A percentile compares a stretch with the other conserved stretches of the same genome.
These are phyloP conservation scores for Aphis gossypii DNA, from an alignment of 1,140 invertebrate genomes.

Conservation along the genomic window DNA sequence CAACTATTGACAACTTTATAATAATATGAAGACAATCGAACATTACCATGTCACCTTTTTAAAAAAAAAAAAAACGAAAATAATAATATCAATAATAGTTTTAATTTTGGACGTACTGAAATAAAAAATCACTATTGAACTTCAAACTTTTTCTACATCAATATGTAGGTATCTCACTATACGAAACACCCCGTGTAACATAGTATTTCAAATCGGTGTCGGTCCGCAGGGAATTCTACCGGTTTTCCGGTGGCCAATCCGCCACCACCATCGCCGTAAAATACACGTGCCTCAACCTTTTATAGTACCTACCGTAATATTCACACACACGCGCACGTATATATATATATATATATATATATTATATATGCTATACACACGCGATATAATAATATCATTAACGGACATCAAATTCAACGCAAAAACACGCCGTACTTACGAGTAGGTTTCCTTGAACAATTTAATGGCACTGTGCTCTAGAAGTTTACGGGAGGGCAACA, in stretches of 20 bases:
- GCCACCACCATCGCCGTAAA: background rate
- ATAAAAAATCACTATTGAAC: background rate
- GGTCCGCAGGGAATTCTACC: background rate
- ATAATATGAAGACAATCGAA: background rate
- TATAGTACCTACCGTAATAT: constrained; percentile 7
- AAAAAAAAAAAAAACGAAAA: background rate
- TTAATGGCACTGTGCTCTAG: background rate
- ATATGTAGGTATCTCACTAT: background rate
- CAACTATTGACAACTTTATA: background rate
- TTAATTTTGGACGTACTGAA: background rate
- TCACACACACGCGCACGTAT: background rate
- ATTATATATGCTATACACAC: background rate
- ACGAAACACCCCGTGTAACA: background rate
- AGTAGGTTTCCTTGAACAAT: background rate
- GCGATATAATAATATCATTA: constrained; percentile 13
- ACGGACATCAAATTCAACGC: background rate
- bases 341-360: no score
- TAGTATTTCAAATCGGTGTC: background rate
- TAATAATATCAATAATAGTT: background rate
- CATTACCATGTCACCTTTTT: background rate
- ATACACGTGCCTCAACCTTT: background rate
- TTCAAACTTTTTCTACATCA: background rate
- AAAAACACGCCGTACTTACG: background rate
- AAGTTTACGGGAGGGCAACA: background rate
- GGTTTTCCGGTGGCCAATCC: background rate